phyloP scores from a whole-genome alignment of 2,797 vertebrate genomes.

The Scarus forsteni region DNA sequence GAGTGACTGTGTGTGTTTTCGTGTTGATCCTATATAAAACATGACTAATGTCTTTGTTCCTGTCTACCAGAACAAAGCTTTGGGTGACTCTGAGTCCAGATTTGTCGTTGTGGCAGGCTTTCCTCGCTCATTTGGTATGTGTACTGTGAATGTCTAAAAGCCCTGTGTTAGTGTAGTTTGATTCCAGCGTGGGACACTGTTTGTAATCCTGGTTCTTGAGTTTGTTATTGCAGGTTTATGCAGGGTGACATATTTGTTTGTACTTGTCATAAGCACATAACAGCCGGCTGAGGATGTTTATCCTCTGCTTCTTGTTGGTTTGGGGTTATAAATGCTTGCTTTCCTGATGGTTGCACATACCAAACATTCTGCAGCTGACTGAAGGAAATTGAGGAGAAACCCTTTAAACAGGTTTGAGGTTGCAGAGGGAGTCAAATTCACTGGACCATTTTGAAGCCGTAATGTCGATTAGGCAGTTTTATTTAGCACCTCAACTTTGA shows the following conservation, averaged over 20 bases:
- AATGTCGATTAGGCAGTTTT: background rate
- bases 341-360: constrained; percentile 52
- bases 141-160: constrained; percentile 2
- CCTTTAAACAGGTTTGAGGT: constrained; percentile 4
- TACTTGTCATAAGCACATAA: constrained; percentile 46
- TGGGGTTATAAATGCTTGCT: constrained; percentile 44
- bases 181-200: constrained; percentile 50
- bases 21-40: constrained; percentile 53
- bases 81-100: constrained; percentile 33
- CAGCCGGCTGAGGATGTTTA: constrained; percentile 42
- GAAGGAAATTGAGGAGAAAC: constrained; percentile 18
- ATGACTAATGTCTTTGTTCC: constrained; percentile 65
- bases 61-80: constrained; percentile 56
- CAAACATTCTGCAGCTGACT: constrained; percentile 48
- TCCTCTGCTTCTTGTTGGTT: constrained; percentile 40
- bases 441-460: background rate
- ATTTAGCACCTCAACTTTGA: constrained; percentile 7
- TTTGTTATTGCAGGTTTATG: constrained; percentile 68
- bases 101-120: constrained; percentile 52
- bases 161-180: background rate
- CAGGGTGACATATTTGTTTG: constrained; percentile 60
- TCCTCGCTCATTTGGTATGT: constrained; percentile 42
- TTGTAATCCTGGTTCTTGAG: constrained; percentile 57
- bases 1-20: constrained; percentile 25
- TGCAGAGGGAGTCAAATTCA: background rate